Base-by-base conservation (phyloP, 2,888 invertebrate species). In the Acanthopleura granulata region DNA sequence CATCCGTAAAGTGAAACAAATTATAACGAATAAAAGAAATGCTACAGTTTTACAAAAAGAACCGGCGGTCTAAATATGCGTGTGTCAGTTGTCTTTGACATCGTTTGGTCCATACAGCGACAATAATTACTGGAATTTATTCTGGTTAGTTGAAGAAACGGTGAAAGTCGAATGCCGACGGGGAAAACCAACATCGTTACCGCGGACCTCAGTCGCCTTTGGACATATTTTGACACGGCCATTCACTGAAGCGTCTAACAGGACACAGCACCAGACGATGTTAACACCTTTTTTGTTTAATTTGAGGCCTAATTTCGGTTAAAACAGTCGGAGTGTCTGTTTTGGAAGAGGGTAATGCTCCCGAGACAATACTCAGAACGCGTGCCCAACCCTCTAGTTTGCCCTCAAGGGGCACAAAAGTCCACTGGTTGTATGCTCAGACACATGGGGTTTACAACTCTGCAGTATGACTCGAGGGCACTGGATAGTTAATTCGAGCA, bases 91-190 rank as follows among this genome's bases (percentile, higher is more conserved):
- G 40, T 40, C 40, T 6, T 3, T 40, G 40, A 9, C 40, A 40
- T 9, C 9, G 40, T 40, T 40, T 40, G 40, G 9, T 40, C 40
- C 40, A 3, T 40, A 40, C 40, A 40, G 40, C 25, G 66, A 27
- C 22, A 27, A 66, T 25, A 66, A 66, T 66, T 66, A 66, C 18
- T 14, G 3, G 4, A 25, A 27, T 66, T 66, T 66, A 27, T 25
- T 66, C 29, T 66, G 66, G 25, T 66, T 66, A 66, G 66, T 27
- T 27, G 25, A 27, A 14, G 66, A 66, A 66, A 66, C 66, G 25
- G 22, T 66, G 18, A 15, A 22, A n/a, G 22, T 25, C 22, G 25
- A 16, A 25, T 18, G 16, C 18, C 27, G 22, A 18, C 15, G 66
- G 18, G 25, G 16, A 22, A 27, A 66, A 27, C 29, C 66, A 66